Evolutionary conservation across 2,888 invertebrate species (phyloP).

Genomic region (Invenusta paracnida): DNA sequence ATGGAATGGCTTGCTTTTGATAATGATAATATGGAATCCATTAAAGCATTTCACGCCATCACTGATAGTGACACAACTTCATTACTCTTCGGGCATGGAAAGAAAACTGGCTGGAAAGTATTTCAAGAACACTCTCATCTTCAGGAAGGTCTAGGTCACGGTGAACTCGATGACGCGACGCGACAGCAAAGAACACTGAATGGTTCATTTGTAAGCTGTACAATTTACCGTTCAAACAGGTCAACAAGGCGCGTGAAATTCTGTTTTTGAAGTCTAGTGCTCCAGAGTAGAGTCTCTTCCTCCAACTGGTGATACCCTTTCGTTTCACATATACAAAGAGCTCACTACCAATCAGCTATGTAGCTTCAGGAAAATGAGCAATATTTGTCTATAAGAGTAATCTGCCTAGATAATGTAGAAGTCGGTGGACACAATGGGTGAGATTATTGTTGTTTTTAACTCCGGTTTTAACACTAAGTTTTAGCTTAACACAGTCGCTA

Average conservation of each 20-base stretch:
- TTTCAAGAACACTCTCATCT: constrained; percentile 16
- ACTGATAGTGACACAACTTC: too few relatives aligned
- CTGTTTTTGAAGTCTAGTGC: constrained; percentile 21
- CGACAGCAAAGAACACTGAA: constrained; percentile 7
- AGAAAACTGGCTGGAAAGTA: too few relatives aligned
- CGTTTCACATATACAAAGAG: background rate
- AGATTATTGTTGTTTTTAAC: too few relatives aligned
- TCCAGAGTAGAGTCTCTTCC: constrained; percentile 19
- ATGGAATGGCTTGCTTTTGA: too few relatives aligned
- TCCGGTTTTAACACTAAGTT: too few relatives aligned
- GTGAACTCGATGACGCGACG: constrained; percentile 23
- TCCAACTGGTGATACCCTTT: constrained; percentile 14
- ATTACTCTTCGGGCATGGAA: too few relatives aligned
- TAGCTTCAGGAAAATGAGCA: background rate
- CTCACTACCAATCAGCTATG: background rate
- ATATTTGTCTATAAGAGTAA: too few relatives aligned
- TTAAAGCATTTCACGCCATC: too few relatives aligned
- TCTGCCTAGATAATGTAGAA: too few relatives aligned
- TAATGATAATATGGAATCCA: too few relatives aligned
- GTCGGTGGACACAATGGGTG: too few relatives aligned
- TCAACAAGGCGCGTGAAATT: constrained; percentile 23
- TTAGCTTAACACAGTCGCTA: too few relatives aligned
- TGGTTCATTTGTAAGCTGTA: constrained; percentile 24
- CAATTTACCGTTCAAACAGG: background rate
- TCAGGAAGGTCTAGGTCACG: constrained; percentile 22